Conservation (phyloP, 1,140 invertebrate species). For the Bactericera cockerelli region DNA sequence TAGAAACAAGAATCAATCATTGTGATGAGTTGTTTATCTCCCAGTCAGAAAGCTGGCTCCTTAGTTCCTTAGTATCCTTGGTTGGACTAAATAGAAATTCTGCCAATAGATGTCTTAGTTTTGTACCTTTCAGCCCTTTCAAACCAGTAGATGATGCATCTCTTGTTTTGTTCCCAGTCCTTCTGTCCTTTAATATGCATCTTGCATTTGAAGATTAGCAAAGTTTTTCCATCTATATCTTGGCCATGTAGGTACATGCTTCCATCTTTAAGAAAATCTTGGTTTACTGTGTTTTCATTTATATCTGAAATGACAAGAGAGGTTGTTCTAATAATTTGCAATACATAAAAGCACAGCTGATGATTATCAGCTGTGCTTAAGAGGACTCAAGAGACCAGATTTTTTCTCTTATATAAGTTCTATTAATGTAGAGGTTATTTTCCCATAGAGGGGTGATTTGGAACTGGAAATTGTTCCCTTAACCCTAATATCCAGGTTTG, state of each 20-base stretch:
- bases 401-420: no score
- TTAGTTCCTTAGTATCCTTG: no score
- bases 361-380: conserved; percentile 60
- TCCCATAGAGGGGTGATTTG: no score
- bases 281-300: conserved; percentile 43
- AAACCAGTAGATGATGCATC: conserved; percentile 73
- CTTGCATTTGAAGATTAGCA: conserved; percentile 61
- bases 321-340: background rate
- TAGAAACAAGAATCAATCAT: no score
- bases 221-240: conserved; percentile 62
- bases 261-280: conserved; percentile 58
- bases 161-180: conserved; percentile 57
- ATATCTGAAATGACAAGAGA: conserved; percentile 42
- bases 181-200: conserved; percentile 56
- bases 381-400: no score
- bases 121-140: conserved; percentile 64
- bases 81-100: no score
- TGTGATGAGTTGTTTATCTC: no score
- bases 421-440: no score
- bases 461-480: no score
- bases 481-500: no score
- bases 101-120: no score
- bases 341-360: conserved; percentile 4
- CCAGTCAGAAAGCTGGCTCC: no score
- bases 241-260: conserved; percentile 53